Percentiles rank a stretch among this genome's conserved stretches.
These are phyloP conservation scores for Condylura cristata DNA, from an alignment of 2,113 vertebrate genomes.

Conservation along the genomic window DNA sequence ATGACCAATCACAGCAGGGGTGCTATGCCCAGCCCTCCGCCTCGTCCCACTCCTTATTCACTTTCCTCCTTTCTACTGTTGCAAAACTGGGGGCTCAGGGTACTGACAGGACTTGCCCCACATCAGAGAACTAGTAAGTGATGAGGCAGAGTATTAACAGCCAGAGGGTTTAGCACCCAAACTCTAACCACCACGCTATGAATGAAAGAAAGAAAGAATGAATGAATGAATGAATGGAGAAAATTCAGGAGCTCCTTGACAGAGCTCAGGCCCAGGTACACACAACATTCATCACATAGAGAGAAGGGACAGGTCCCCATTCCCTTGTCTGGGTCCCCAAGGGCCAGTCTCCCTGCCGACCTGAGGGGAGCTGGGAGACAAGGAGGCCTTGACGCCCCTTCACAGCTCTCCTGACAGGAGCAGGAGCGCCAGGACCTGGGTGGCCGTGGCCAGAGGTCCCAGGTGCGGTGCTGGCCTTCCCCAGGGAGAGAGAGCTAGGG, in stretches of 20 bases:
- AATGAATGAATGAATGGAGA: not conserved
- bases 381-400: not conserved
- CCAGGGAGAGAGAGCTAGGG: not conserved
- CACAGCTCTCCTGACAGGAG: not conserved
- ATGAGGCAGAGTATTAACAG: not conserved
- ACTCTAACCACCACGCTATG: fast-evolving
- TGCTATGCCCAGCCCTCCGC: fast-evolving
- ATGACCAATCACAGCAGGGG: not conserved
- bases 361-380: not conserved
- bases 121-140: not conserved
- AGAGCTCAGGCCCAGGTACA: not conserved
- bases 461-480: fast-evolving
- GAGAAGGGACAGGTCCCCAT: not conserved
- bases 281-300: not conserved
- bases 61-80: not conserved
- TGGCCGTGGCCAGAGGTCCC: fast-evolving
- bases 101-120: not conserved
- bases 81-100: not conserved
- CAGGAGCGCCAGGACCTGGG: too few relatives aligned
- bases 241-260: not conserved
- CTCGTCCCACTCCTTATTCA: not conserved
- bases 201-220: not conserved
- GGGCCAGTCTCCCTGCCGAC: not conserved
- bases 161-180: fast-evolving
- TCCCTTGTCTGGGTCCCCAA: not conserved